Evolutionary conservation across 2,888 invertebrate species (phyloP), one percentile per base, ranked within the genome.

Genomic region (Papilio gigon): DNA sequence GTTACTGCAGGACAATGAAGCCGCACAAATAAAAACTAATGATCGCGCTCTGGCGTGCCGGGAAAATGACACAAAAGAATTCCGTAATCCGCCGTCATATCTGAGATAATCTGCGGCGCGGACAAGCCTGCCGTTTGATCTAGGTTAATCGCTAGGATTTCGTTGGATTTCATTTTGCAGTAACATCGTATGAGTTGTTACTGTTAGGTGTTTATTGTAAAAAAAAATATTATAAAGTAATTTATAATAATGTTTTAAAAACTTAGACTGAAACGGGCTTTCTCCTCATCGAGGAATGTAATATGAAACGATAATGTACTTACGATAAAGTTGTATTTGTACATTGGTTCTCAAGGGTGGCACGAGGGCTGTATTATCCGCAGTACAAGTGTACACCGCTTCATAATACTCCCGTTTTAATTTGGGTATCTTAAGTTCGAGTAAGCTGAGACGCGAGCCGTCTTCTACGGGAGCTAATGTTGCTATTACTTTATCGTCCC

Each of bases 381-480:
- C 95, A 74, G 95, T 94, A 79, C 96, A 96, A 14, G 94, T 94
- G 84, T 94, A 95, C 4, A 94, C 93, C 2, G 94, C 94, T 74
- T 95, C 93, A 64, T 94, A 93, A 82, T 95, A 95, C n/a, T 93
- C 91, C 71, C 96, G 87, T n/a, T 93, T 91, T 50, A 92, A 80
- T 71, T 85, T 87, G 0, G 88, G 83, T 78, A 91, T 86, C 74
- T 82, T 82, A 58, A 90, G 76, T 74, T 90, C 90, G 2, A 89
- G 77, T 0, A 84, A 74, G 65, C 88, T 89, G 17, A 88, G 79
- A 11, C 81, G 78, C 2, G 88, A 85, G 0, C 83, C 87, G 62
- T 90, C 92, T 44, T 90, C 86, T 0, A 85, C 74, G 1, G 90
- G 87, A 14, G 86, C 81, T 1, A 88, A 78, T 1, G 87, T 88